Evolutionary conservation across 2,797 vertebrate species (phyloP).

Genomic region (Pseudochromis fuscus): DNA sequence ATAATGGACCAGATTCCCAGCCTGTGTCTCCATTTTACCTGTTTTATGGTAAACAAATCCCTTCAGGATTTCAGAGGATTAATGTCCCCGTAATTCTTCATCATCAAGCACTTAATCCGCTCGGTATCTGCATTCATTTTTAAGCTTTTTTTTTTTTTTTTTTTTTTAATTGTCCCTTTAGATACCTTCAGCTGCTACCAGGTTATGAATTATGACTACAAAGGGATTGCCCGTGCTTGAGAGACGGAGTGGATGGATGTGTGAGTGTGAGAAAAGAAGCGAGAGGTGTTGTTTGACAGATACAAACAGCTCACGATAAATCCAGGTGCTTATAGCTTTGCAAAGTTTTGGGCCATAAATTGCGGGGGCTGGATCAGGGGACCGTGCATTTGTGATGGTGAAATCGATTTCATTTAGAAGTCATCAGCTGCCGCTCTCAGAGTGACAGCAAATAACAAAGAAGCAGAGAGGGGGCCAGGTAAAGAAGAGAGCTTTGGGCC

Average conservation of each 20-base stretch:
- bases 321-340: slow-evolving; percentile 56
- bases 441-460: slow-evolving; percentile 60
- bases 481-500: slow-evolving; percentile 25
- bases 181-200: slow-evolving; percentile 38
- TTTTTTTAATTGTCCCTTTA: slow-evolving; percentile 61
- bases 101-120: slow-evolving; percentile 64
- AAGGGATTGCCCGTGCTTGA: slow-evolving; percentile 35
- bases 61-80: slow-evolving; percentile 60
- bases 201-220: slow-evolving; percentile 52
- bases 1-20: slow-evolving; percentile 28
- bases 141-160: slow-evolving; percentile 29
- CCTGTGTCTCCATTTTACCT: slow-evolving; percentile 52
- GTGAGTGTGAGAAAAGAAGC: not conserved
- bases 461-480: slow-evolving; percentile 9
- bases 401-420: slow-evolving; percentile 79
- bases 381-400: slow-evolving; percentile 61
- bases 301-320: slow-evolving; percentile 62
- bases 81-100: slow-evolving; percentile 52
- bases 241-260: not conserved
- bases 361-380: slow-evolving; percentile 43
- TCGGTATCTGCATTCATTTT: slow-evolving; percentile 50
- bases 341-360: slow-evolving; percentile 65
- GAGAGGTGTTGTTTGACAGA: slow-evolving; percentile 35
- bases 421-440: slow-evolving; percentile 60
- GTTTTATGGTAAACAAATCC: slow-evolving; percentile 64